Base-by-base conservation (phyloP, 2,797 vertebrate genomes). In the Vespertilio murinus region DNA sequence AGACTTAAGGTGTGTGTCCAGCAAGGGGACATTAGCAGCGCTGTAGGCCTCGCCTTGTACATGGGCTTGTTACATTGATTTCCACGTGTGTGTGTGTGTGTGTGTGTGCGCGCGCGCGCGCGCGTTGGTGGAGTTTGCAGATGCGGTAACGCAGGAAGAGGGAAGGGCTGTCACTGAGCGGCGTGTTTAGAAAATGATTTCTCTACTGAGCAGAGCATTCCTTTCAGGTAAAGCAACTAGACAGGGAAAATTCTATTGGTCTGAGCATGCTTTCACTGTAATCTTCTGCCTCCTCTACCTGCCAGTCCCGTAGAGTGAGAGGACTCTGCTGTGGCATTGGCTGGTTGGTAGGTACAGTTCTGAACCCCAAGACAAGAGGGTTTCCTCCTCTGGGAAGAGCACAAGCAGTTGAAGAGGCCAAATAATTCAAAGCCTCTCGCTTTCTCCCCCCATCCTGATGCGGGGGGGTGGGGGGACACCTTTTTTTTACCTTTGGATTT, bases 1-100 rank as follows among this genome's bases (percentile, higher is more conserved):
- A 97, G 98, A 97, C 94, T 97, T 94, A 69, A 98, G 96, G 93
- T 97, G 95, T 97, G 56, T 96, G 96, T 97, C 97, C 97, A 96
- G 96, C 96, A 97, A 91, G 91, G 96, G 96, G 96, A 96, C 94
- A 87, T 93, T 95, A 97, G 75, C 71, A 54, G 85, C 20, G 0
- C 84, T 69, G 8, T 52, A 95, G 91, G 89, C 84, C 87, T 87
- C 88, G 97, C 94, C 61, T 94, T 93, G 52, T 93, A 83, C 93
- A 93, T 95, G 18, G 33, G 86, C 23, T 93, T 94, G 91, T 96
- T 97, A 75, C 65, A 47, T 81, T 91, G 97, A 71, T 90, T 61
- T 96, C 94, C 61, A 3, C 52, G 94, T 78, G 77, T 96, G n/a
- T n/a, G n/a, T n/a, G n/a, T n/a, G n/a, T n/a, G n/a, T n/a, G n/a